Evolutionary conservation across 1,140 invertebrate species (phyloP).

Genomic region (Phymastichus coffea): DNA sequence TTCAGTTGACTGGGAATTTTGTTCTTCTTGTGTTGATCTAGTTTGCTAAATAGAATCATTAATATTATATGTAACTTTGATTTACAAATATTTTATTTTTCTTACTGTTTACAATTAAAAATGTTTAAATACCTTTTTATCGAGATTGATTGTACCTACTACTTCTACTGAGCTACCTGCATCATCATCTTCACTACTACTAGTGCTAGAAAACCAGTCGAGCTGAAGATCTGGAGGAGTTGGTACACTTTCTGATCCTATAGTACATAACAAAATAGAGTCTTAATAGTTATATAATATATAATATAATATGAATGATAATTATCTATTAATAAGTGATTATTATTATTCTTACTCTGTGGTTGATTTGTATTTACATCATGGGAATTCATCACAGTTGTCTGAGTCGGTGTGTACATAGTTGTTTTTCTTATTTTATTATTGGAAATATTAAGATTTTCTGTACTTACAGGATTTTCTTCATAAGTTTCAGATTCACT

Average conservation of each 20-base stretch:
- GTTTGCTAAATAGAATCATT: conserved; percentile 19
- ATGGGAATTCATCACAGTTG: conserved; percentile 35
- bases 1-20: conserved; percentile 39
- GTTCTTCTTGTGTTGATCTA: conserved; percentile 12
- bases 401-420: conserved; percentile 24
- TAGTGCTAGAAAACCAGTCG: conserved; percentile 66
- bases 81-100: not conserved
- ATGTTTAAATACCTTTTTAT: conserved; percentile 35
- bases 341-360: conserved; percentile 34
- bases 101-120: conserved; percentile 25
- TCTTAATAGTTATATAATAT: conserved; percentile 22
- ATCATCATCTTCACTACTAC: conserved; percentile 49
- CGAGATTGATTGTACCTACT: conserved; percentile 48
- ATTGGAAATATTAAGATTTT: conserved; percentile 6
- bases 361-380: conserved; percentile 34
- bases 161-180: conserved; percentile 65
- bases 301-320: conserved; percentile 1
- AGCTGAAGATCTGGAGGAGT: conserved; percentile 77
- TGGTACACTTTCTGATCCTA: conserved; percentile 57
- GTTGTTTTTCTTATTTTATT: conserved; percentile 14
- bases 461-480: conserved; percentile 23
- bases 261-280: not conserved
- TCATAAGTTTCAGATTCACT: conserved; percentile 32
- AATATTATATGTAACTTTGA: not conserved
- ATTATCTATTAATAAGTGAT: conserved; percentile 6